Evolutionary conservation across 92 coral and sea anemone species (phyloP), one percentile per base, ranked within the genome.

Genomic region (Siderastrea siderea): DNA sequence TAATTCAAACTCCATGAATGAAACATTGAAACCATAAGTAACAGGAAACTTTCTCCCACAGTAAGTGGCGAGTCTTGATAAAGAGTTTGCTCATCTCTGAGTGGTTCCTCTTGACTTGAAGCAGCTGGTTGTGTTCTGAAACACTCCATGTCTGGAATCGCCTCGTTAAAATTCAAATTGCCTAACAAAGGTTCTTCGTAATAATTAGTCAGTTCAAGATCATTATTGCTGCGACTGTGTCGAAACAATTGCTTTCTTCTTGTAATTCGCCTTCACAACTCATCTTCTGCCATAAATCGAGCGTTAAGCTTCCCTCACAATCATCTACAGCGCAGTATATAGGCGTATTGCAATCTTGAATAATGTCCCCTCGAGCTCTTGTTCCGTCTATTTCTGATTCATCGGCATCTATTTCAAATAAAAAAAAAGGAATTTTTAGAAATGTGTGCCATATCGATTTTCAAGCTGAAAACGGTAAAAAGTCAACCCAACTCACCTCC

Each of bases 21-120:
- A n/a, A n/a, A n/a, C n/a, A n/a, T n/a, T n/a, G n/a, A n/a, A n/a
- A n/a, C n/a, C n/a, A n/a, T n/a, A n/a, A n/a, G n/a, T 62, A 87
- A 70, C 66, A 87, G 49, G 57, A 47, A 54, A 78, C 90, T 87
- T 64, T 87, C 90, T 68, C 47, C 79, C 38, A 78, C 75, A 71
- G 66, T 67, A 8, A 87, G 6, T 64, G 75, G 78, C 5, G n/a
- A n/a, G n/a, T n/a, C n/a, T n/a, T n/a, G n/a, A n/a, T n/a, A n/a
- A n/a, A n/a, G n/a, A n/a, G n/a, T n/a, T n/a, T n/a, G n/a, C n/a
- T n/a, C n/a, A n/a, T n/a, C 81, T 58, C n/a, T 16, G 47, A n/a
- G 7, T 47, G 45, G 43, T 77, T 77, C 81, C 63, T 77, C 49
- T 46, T 59, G 67, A 47, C 81, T 58, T 59, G 68, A 43, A 57